Evolutionary conservation across 2,113 vertebrate genomes (phyloP), one percentile per base, ranked within the genome.

Genomic region (Perca schrenkii): DNA sequence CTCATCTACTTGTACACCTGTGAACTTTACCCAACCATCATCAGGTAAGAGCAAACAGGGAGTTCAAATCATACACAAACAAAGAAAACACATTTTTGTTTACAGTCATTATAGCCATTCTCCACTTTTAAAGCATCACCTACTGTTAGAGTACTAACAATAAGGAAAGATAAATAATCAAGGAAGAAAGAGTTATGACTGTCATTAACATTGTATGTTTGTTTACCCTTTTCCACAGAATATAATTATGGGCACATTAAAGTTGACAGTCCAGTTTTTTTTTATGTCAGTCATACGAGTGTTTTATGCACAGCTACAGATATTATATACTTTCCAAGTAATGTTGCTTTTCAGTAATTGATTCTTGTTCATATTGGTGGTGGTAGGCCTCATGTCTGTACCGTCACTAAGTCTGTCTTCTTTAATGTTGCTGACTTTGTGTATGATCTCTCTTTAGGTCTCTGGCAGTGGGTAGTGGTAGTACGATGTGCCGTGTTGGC

Each of bases 1-100:
- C 96, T 98, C 31, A 95, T 98, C 86, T 99, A 98, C 86, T 92
- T 99, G 76, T 98, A 98, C 88, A 97, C 96, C 4, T 98, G 97
- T 79, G 98, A 99, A 86, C 93, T 99, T 36, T 98, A 99, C 85
- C 98, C 98, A 52, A 98, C 97, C 14, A 88, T 95, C 80, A 94
- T 98, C 94, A 96, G 98, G 98, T 98, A 22, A 80, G 57, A 16
- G 21, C 2, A 34, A 52, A 49, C 21, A 6, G 21, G 19, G 7
- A 36, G 21, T 22, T 49, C 21, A 47, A 16, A n/a, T 49, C 43
- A 49, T 49, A 66, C 7, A 66, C 40, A 43, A 3, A 43, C 40
- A 43, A 43, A 43, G 4, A 2, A 49, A 53, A 25, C 31, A 7
- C 17, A 19, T n/a, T 31, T 68, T 21, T 68, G 7, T 68, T 34